Evolutionary conservation across 53 echinoderm and acorn worm species (phyloP).

Genomic region (Paelopatides confundens): DNA sequence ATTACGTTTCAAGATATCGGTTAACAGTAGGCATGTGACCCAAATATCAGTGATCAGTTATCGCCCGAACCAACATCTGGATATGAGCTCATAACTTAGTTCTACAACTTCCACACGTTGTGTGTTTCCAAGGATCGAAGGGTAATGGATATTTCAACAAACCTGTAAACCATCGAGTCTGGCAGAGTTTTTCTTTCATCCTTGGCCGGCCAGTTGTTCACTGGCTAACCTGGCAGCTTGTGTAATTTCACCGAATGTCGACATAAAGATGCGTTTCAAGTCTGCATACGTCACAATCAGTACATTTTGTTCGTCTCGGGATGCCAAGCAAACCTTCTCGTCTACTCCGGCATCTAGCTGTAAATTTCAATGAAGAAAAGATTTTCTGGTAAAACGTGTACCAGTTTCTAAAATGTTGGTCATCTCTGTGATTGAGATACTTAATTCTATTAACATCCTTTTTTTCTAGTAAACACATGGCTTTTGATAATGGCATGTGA

Average conservation of each 20-base stretch:
- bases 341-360: slow-evolving; percentile 95
- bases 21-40: no score
- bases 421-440: no score
- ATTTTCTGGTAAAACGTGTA: not conserved
- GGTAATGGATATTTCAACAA: not conserved
- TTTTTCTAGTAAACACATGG: no score
- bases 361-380: not conserved
- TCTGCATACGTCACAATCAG: slow-evolving; percentile 88
- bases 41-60: no score
- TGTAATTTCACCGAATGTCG: slow-evolving; percentile 87
- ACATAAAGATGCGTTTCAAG: slow-evolving; percentile 89
- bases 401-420: no score
- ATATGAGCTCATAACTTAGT: no score
- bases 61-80: no score
- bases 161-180: slow-evolving; percentile 16
- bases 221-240: slow-evolving; percentile 55
- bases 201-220: slow-evolving; percentile 30
- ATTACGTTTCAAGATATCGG: no score
- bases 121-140: no score
- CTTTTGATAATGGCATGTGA: no score
- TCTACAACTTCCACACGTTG: no score
- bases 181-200: not conserved
- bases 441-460: no score
- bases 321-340: slow-evolving; percentile 95
- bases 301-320: slow-evolving; percentile 93